Percentiles rank a stretch among this genome's conserved stretches.
These are phyloP conservation scores for Solea senegalensis DNA, from an alignment of 2,113 vertebrate genomes.

Conservation along the genomic window DNA sequence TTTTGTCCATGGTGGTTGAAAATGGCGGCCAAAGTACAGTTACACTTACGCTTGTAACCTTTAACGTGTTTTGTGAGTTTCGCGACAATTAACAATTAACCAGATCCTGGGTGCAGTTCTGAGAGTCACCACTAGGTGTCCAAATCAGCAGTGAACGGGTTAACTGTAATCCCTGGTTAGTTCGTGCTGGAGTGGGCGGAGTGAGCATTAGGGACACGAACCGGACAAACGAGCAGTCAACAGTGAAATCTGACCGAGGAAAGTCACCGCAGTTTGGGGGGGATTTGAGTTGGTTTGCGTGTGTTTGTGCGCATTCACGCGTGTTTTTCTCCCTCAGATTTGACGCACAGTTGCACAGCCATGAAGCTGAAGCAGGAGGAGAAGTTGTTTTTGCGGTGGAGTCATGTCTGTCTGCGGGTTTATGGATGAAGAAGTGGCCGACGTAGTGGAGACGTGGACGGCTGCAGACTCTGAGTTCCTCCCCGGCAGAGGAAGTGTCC, in stretches of 20 bases:
- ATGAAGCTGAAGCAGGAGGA: neutral
- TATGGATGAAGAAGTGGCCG: neutral
- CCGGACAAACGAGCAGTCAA: slow-evolving; percentile 6
- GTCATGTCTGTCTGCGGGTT: no score
- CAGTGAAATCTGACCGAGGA: neutral
- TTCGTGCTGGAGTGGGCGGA: slow-evolving; percentile 45
- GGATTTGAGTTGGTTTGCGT: neutral
- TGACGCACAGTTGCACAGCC: neutral
- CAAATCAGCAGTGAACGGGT: slow-evolving; percentile 27
- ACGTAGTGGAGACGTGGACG: neutral
- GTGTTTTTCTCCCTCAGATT: neutral
- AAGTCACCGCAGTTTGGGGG: neutral
- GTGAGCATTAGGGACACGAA: slow-evolving; percentile 39
- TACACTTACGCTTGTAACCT: no score
- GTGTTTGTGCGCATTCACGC: neutral
- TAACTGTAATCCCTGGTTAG: slow-evolving; percentile 14
- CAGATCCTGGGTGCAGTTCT: neutral
- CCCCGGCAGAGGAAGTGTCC: neutral
- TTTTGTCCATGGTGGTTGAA: no score
- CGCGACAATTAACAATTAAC: no score
- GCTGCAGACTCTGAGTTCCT: neutral
- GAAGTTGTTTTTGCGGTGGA: neutral
- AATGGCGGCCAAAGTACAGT: no score
- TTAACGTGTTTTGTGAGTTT: no score
- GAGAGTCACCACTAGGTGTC: slow-evolving; percentile 20